phyloP scores from a whole-genome alignment of 2,888 invertebrate genomes.

The Aquatica leii region DNA sequence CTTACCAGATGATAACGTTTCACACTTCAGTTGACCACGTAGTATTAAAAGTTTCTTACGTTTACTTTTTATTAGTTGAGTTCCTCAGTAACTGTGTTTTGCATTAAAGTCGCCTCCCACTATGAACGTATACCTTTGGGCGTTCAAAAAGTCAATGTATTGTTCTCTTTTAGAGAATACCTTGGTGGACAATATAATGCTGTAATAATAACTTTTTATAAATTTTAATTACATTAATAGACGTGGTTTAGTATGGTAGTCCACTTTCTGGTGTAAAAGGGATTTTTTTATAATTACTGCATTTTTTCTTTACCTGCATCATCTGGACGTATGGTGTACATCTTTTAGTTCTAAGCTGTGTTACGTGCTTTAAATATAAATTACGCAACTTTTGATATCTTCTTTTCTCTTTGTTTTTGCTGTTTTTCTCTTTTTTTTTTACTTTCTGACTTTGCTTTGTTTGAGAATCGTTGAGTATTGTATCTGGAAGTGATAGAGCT shows the following conservation, averaged over 20 bases:
- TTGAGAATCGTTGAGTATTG: too few species aligned
- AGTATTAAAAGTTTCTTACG: too few species aligned
- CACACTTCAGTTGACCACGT: too few species aligned
- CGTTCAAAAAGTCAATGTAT: conserved; percentile 10
- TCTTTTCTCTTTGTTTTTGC: too few species aligned
- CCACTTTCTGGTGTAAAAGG: conserved; percentile 15
- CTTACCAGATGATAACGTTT: too few species aligned
- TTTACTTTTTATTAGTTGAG: too few species aligned
- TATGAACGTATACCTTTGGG: conserved; percentile 3
- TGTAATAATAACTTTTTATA: not conserved
- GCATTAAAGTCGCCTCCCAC: not conserved
- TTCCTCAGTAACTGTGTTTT: too few species aligned
- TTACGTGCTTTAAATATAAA: conserved; percentile 40
- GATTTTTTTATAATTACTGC: conserved; percentile 32
- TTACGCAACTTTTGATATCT: conserved; percentile 35
- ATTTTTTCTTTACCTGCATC: conserved; percentile 15
- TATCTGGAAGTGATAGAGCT: too few species aligned
- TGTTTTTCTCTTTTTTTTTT: too few species aligned
- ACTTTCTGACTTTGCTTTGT: too few species aligned
- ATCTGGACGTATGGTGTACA: conserved; percentile 28
- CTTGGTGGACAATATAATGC: conserved; percentile 27
- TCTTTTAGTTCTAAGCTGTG: conserved; percentile 36
- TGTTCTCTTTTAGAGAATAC: conserved; percentile 26
- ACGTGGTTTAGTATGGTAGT: conserved; percentile 19
- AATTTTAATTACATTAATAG: conserved; percentile 14